Conservation (phyloP, 92 coral and sea anemone genomes). For the Actinernus sp. region DNA sequence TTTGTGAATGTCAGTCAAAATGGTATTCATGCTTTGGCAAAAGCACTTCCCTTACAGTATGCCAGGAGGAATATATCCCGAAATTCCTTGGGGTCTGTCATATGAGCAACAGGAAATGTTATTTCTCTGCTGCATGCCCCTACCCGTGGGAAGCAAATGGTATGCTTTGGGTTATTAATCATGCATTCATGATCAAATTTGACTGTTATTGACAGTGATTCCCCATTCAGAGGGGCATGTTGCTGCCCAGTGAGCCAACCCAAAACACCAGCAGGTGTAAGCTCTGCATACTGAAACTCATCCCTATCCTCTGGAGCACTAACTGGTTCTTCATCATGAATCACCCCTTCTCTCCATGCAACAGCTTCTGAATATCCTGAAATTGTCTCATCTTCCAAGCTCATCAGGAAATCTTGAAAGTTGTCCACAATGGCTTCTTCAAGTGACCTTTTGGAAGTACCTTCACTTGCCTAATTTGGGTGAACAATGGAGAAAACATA, state of each 20-base stretch:
- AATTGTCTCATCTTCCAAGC: conserved; percentile 42
- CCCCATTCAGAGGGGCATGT: conserved; percentile 8
- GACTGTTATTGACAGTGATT: background rate
- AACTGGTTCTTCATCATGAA: conserved; percentile 16
- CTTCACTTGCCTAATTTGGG: conserved; percentile 49
- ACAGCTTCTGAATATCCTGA: conserved; percentile 38
- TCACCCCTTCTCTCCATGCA: conserved; percentile 22
- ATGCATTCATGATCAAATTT: conserved; percentile 12
- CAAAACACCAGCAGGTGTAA: conserved; percentile 28
- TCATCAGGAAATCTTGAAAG: conserved; percentile 47
- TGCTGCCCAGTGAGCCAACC: conserved; percentile 49
- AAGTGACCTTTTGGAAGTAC: conserved; percentile 24
- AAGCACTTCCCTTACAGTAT: conserved; percentile 52
- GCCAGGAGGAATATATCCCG: conserved; percentile 20
- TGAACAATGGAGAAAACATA: conserved; percentile 66
- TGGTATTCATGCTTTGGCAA: conserved; percentile 26
- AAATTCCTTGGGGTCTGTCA: conserved; percentile 20
- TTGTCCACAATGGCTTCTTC: conserved; percentile 36
- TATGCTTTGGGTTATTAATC: conserved; percentile 13
- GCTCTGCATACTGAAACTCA: conserved; percentile 8
- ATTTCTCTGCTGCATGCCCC: conserved; percentile 26
- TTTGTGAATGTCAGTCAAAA: too few relatives aligned
- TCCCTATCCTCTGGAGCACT: conserved; percentile 5
- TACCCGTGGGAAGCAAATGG: conserved; percentile 26
- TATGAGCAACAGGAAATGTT: conserved; percentile 37